Base-by-base conservation (phyloP, 2,888 invertebrate species). In the Tenthredo scrophulariae region DNA sequence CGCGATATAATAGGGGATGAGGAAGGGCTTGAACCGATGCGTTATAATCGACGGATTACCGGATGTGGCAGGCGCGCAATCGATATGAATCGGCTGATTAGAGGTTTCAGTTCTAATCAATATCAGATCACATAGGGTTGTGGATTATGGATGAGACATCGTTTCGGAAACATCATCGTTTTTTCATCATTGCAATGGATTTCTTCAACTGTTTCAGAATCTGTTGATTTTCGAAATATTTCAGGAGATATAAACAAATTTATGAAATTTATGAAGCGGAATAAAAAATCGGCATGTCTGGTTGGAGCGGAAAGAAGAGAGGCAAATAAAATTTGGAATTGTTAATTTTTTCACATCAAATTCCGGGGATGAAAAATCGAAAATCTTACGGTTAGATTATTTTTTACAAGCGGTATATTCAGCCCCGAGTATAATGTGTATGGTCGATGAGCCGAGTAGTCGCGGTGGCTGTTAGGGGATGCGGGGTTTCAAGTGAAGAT, bases 81-180 rank as follows among this genome's bases (percentile, higher is more conserved):
- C 90, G 88, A 88, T 90, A 90, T 91, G 90, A 91, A 91, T 91
- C 89, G 91, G 89, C 88, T 91, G 91, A 92, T 92, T 91, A 46
- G 46, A 46, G 91, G 90, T 90, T 89, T 90, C 58, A 15, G 26
- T 40, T 10, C 54, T 54, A 54, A 54, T 54, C 54, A n/a, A 54
- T 54, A 54, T 54, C 54, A 46, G 15, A 46, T 46, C 15, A 46
- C 15, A 15, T 46, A 0, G 46, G 46, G 15, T 46, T 46, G 15
- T 46, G 46, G 46, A 15, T 46, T 46, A 3, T 1, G 10, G 6
- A 37, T 37, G 37, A 29, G 5, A 37, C 0, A 33, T 33, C 33
- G 2, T 33, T 33, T 6, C 37, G 0, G 0, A 40, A 40, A 7
- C 9, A 40, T 40, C 40, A 9, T 40, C 40, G 40, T 9, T 40